Conservation (phyloP, 2,888 invertebrate species). For the Drosophila bunnanda region DNA sequence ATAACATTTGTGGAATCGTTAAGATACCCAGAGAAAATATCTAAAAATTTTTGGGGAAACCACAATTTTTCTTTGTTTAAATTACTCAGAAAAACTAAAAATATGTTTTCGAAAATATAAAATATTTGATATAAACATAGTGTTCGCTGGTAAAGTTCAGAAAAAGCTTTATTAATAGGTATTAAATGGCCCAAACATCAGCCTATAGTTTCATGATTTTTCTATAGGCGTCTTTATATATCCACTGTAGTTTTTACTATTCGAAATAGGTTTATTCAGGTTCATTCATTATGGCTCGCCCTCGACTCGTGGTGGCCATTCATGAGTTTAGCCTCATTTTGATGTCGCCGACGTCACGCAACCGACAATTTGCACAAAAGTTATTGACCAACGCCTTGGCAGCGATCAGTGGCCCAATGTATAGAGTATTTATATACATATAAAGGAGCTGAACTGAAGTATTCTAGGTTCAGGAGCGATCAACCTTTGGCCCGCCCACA, state of each 20-base stretch:
- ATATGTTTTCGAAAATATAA: not conserved
- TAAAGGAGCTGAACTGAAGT: slow-evolving; percentile 20
- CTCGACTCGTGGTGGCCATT: slow-evolving; percentile 44
- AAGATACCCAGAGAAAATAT: not conserved
- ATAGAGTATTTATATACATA: not conserved
- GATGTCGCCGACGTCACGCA: slow-evolving; percentile 47
- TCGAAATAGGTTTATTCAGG: slow-evolving; percentile 6
- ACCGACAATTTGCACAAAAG: slow-evolving; percentile 45
- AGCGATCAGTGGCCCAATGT: slow-evolving; percentile 1
- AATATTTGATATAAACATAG: not conserved
- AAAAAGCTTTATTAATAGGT: not conserved
- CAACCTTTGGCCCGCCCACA: slow-evolving; percentile 55
- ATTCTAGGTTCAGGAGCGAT: slow-evolving; percentile 22
- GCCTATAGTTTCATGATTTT: not conserved
- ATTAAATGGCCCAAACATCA: not conserved
- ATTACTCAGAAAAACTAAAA: not conserved
- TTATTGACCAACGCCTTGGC: slow-evolving; percentile 31
- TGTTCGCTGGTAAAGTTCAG: not conserved
- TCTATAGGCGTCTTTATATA: not conserved
- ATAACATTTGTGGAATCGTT: no score
- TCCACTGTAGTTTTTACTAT: slow-evolving; percentile 30
- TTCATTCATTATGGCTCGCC: slow-evolving; percentile 37
- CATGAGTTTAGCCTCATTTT: slow-evolving; percentile 45
- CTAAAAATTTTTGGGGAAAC: not conserved
- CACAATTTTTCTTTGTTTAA: not conserved